Evolutionary conservation across 2,113 vertebrate genomes (phyloP).

Genomic region (Poicephalus gulielmi): DNA sequence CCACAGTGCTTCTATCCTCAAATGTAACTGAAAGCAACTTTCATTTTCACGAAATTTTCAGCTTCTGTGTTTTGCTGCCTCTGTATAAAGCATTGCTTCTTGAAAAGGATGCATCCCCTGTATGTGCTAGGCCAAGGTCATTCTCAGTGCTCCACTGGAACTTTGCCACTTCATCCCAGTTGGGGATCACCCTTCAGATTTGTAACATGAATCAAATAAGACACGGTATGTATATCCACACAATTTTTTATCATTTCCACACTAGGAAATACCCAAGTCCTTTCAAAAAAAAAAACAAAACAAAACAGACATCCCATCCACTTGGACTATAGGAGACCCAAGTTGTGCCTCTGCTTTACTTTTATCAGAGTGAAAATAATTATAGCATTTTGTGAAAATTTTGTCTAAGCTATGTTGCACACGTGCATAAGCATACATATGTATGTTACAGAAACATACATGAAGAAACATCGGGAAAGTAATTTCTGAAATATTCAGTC

Average conservation of each 20-base stretch:
- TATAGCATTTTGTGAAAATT: neutral
- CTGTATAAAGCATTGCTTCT: neutral
- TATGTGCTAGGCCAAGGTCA: neutral
- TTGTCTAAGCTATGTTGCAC: neutral
- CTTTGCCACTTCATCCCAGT: neutral
- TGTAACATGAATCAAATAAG: neutral
- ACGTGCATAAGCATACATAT: neutral
- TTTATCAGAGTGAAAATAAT: neutral
- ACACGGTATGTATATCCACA: neutral
- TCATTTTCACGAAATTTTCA: neutral
- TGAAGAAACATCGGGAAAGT: neutral
- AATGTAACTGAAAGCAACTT: neutral
- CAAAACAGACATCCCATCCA: too few species aligned
- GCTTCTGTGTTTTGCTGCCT: neutral
- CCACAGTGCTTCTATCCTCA: neutral
- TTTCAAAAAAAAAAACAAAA: neutral
- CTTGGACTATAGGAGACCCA: neutral
- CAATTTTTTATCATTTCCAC: neutral
- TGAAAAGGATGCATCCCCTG: neutral
- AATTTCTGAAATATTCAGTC: constrained; percentile 32
- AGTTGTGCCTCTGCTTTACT: neutral
- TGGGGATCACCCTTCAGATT: neutral
- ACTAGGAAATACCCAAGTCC: neutral
- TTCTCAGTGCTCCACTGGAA: neutral
- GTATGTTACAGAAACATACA: neutral